Base-by-base conservation (phyloP, 2,797 vertebrate species). In the Neosilurus mollespiculum region DNA sequence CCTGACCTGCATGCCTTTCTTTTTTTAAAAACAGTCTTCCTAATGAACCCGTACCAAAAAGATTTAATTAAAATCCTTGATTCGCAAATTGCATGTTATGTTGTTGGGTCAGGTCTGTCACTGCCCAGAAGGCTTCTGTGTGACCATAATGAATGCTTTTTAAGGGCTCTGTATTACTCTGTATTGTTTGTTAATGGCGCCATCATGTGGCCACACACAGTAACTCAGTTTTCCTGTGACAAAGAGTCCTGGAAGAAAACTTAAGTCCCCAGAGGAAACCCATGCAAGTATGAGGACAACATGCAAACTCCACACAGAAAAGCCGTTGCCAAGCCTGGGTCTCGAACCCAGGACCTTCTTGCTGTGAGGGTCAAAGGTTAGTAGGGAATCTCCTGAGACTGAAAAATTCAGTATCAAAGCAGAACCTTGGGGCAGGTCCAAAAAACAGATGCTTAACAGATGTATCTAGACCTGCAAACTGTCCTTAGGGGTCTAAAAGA, bases 151-250 rank as follows among this genome's bases (percentile, higher is more conserved):
- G 4, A 0, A 20, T 18, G 1, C 22, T 65, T 79, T 65, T 26
- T 20, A 59, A 3, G 18, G 24, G 22, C 49, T 26, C 4, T n/a
- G n/a, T n/a, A n/a, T n/a, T n/a, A 1, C 16, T 14, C 49, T 66
- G 2, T 59, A 18, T 61, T 59, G 20, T 81, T 59, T 70, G 67
- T 10, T 26, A 71, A 49, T 70, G 37, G 67, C 20, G 66, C 80
- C 66, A 71, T 61, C 80, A 62, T 81, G 80, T 81, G 80, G 80
- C 43, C 34, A 71, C 2, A 62, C 30, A 26, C 20, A 3, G 11
- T 26, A n/a, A 59, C 2, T n/a, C n/a, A n/a, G n/a, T n/a, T n/a
- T n/a, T n/a, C n/a, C n/a, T n/a, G n/a, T n/a, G n/a, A n/a, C n/a
- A n/a, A n/a, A n/a, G n/a, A n/a, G n/a, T n/a, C n/a, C n/a, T 43